These are phyloP conservation scores for Strigops habroptila DNA, from an alignment of 2,113 vertebrate genomes.

Conservation along the genomic window DNA sequence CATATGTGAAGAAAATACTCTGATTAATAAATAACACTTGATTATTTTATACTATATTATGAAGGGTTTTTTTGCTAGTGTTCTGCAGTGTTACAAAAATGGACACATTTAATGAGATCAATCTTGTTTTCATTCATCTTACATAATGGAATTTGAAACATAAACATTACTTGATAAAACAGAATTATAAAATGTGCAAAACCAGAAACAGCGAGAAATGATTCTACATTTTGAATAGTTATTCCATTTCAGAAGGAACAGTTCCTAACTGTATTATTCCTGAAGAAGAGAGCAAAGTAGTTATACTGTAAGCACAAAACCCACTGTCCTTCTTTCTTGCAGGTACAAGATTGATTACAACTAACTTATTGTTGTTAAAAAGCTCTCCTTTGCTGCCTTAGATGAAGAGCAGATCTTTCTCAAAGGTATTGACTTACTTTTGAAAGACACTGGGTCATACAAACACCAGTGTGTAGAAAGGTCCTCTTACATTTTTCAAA, in stretches of 20 bases:
- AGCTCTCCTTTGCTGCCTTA: slow-evolving; percentile 30
- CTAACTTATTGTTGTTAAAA: slow-evolving; percentile 43
- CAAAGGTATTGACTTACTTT: slow-evolving; percentile 60
- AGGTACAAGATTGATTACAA: slow-evolving; percentile 5
- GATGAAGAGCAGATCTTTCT: slow-evolving; percentile 55
- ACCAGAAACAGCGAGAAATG: neutral
- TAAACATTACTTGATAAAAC: neutral
- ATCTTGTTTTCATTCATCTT: neutral
- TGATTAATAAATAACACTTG: neutral
- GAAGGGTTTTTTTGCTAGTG: neutral
- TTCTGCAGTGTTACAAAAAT: neutral
- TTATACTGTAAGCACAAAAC: slow-evolving; percentile 15
- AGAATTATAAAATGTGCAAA: neutral
- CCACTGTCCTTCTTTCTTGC: slow-evolving; percentile 9
- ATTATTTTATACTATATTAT: neutral
- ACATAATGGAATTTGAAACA: neutral
- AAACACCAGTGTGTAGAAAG: slow-evolving; percentile 22
- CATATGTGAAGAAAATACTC: neutral
- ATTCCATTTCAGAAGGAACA: neutral
- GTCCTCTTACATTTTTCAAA: neutral
- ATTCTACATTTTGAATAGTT: neutral
- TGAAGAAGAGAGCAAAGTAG: neutral
- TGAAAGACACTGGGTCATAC: slow-evolving; percentile 34
- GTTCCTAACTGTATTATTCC: slow-evolving; percentile 41
- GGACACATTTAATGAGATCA: neutral